These are phyloP conservation scores for Luscinia luscinia DNA, from an alignment of 2,797 vertebrate species.

Conservation along the genomic window DNA sequence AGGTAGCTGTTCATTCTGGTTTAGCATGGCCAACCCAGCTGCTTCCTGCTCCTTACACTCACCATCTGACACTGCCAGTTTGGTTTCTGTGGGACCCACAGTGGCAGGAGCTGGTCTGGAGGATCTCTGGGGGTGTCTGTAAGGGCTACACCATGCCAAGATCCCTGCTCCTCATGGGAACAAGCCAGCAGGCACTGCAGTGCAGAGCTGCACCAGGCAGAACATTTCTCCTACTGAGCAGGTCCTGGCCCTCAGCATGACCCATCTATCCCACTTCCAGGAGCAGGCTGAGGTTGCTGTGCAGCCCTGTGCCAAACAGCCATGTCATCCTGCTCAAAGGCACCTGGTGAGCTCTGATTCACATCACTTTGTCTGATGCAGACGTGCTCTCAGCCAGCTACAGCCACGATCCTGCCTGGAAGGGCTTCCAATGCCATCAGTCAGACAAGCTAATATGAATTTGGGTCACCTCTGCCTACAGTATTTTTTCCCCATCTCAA, in stretches of 20 bases:
- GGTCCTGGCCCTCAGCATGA: not conserved
- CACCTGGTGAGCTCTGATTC: not conserved
- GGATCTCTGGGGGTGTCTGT: not conserved
- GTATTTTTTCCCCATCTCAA: not conserved
- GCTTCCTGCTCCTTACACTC: not conserved
- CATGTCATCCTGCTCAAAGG: not conserved
- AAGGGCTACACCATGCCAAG: rapidly evolving
- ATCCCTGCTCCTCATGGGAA: not conserved
- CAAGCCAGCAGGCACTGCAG: not conserved
- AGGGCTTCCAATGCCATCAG: not conserved
- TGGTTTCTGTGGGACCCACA: not conserved
- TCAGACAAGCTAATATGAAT: not conserved
- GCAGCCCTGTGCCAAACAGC: not conserved
- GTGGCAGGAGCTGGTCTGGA: not conserved
- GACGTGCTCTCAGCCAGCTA: not conserved
- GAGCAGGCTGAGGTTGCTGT: not conserved
- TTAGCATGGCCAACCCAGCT: not conserved
- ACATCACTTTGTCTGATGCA: not conserved
- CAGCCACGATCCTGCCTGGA: not conserved
- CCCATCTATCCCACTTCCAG: not conserved
- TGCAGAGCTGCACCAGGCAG: not conserved
- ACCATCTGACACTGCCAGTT: not conserved
- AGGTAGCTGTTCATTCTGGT: not conserved
- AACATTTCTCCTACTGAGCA: not conserved
- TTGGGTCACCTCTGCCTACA: not conserved